Evolutionary conservation across 1,140 invertebrate genomes (phyloP).

Genomic region (Solenopsis fugax): DNA sequence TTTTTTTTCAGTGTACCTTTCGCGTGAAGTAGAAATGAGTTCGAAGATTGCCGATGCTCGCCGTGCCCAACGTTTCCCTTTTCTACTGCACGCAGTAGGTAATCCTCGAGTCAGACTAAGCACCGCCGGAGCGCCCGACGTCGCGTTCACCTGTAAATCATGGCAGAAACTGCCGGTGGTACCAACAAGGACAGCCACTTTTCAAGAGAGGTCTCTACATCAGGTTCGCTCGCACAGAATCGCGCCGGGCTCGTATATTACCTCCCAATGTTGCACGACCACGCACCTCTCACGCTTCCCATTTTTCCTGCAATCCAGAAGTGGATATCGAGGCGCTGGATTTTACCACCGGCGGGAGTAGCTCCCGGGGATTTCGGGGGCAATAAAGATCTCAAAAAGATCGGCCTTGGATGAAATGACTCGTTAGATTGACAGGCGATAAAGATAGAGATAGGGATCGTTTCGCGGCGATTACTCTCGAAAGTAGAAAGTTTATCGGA

Average conservation of each 20-base stretch:
- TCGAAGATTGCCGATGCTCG: slow-evolving; percentile 15
- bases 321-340: slow-evolving; percentile 56
- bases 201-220: slow-evolving; percentile 75
- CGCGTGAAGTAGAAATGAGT: slow-evolving; percentile 5
- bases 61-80: neutral
- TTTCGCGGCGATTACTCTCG: slow-evolving; percentile 17
- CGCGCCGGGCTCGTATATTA: slow-evolving; percentile 60
- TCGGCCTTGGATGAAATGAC: slow-evolving; percentile 4
- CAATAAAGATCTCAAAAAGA: slow-evolving; percentile 39
- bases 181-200: slow-evolving; percentile 75
- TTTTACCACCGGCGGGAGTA: slow-evolving; percentile 53
- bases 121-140: slow-evolving; percentile 21
- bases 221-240: slow-evolving; percentile 66
- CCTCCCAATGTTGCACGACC: slow-evolving; percentile 52
- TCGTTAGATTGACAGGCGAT: slow-evolving; percentile 38
- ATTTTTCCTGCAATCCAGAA: slow-evolving; percentile 54
- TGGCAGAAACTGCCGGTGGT: slow-evolving; percentile 52
- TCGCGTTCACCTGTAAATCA: slow-evolving; percentile 75
- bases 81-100: neutral
- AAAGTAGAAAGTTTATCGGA: neutral
- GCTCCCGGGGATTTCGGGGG: slow-evolving; percentile 50
- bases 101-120: slow-evolving; percentile 40
- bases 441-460: neutral
- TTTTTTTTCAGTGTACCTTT: too few relatives aligned
- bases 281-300: slow-evolving; percentile 45